A percentile compares a stretch with the other conserved stretches of the same genome.
These are phyloP conservation scores for Aphrocallistes beatrix DNA, from an alignment of 37 sponge, comb jelly and placozoan genomes.

Conservation along the genomic window DNA sequence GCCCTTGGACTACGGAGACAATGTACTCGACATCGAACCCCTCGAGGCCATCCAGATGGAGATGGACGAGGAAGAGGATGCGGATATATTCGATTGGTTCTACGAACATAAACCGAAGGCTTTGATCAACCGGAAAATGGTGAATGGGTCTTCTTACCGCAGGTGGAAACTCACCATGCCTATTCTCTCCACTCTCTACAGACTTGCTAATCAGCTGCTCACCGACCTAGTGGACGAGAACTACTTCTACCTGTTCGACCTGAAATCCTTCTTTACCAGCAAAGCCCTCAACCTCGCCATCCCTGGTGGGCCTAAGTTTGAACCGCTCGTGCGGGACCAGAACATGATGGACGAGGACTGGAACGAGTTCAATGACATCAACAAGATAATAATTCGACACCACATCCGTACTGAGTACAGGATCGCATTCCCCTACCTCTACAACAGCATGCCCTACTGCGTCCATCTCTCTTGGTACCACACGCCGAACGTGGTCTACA, in stretches of 20 bases:
- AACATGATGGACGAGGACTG: constrained; percentile 89
- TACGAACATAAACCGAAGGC: constrained; percentile 88
- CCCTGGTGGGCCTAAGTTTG: constrained; percentile 99
- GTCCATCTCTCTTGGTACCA: constrained; percentile 99
- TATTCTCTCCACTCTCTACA: constrained; percentile 91
- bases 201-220: constrained; percentile 97
- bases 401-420: constrained; percentile 96
- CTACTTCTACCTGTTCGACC: constrained; percentile 94
- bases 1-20: constrained; percentile 97
- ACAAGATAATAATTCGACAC: constrained; percentile 98
- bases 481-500: constrained; percentile 88
- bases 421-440: constrained; percentile 95
- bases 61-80: constrained; percentile 90
- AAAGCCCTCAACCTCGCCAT: constrained; percentile 98
- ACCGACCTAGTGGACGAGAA: constrained; percentile 95
- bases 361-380: constrained; percentile 99
- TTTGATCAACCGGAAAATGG: constrained; percentile 54
- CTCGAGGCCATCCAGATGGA: constrained; percentile 99
- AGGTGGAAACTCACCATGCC: constrained; percentile 76
- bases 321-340: constrained; percentile 85
- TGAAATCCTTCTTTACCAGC: constrained; percentile 98
- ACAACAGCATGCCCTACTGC: constrained; percentile 87
- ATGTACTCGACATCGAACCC: constrained; percentile 95
- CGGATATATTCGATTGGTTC: constrained; percentile 82
- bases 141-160: constrained; percentile 85